Evolutionary conservation across 2,888 invertebrate species (phyloP).

Genomic region (Chloromyia formosa): DNA sequence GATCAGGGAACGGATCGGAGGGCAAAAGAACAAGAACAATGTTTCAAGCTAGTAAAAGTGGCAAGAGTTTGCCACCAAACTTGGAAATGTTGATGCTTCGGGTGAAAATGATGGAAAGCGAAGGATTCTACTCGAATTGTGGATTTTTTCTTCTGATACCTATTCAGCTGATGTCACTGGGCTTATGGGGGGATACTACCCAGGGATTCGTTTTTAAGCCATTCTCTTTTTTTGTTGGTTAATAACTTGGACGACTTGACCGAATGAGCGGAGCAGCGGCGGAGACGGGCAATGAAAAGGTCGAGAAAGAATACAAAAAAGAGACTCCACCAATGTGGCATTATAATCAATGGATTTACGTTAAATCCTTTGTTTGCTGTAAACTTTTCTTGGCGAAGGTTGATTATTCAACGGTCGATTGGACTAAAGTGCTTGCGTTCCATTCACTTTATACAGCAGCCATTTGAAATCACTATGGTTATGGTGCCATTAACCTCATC

Average conservation of each 20-base stretch:
- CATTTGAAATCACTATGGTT: constrained; percentile 29
- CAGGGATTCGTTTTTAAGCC: too few relatives aligned
- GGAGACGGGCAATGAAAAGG: neutral
- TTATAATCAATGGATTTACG: constrained; percentile 21
- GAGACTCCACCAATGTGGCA: constrained; percentile 30
- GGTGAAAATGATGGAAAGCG: neutral
- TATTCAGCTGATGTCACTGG: neutral
- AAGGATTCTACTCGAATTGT: neutral
- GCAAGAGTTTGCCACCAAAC: constrained; percentile 16
- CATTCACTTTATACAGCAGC: constrained; percentile 15
- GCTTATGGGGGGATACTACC: too few relatives aligned
- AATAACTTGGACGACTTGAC: too few relatives aligned
- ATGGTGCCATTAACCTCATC: constrained; percentile 11
- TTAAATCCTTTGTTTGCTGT: constrained; percentile 32
- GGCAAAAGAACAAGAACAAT: too few relatives aligned
- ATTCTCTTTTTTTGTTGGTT: too few relatives aligned
- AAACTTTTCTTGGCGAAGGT: neutral
- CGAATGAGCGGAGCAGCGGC: neutral
- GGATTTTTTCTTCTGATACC: constrained; percentile 7
- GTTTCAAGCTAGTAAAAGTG: constrained; percentile 37
- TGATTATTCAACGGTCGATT: constrained; percentile 26
- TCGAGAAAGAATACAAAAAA: neutral
- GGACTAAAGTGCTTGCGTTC: constrained; percentile 16
- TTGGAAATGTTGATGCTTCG: neutral
- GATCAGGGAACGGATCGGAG: neutral